Conservation (phyloP, 2,888 invertebrate species). For the Phortica magna region DNA sequence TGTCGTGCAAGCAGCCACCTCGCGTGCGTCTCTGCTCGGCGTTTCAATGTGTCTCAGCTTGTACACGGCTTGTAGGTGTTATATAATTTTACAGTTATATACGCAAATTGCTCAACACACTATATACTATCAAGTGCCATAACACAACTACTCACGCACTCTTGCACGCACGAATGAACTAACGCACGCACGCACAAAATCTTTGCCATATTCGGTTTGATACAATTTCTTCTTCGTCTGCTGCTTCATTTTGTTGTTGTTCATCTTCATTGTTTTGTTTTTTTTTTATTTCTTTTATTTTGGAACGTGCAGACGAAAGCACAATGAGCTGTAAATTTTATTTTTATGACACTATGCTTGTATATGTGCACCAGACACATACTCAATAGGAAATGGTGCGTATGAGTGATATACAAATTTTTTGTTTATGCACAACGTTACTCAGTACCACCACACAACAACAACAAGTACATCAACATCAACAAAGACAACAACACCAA, state of each 20-base stretch:
- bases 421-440: constrained; percentile 7
- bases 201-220: no score
- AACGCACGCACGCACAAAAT: not conserved
- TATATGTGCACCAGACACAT: not conserved
- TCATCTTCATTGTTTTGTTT: not conserved
- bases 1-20: no score
- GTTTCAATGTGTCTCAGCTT: not conserved
- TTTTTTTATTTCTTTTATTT: not conserved
- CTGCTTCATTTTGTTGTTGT: not conserved
- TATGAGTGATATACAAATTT: constrained; percentile 48
- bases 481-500: no score
- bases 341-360: constrained; percentile 14
- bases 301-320: not conserved
- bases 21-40: not conserved
- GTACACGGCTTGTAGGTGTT: not conserved
- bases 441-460: no score
- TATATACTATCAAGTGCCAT: not conserved
- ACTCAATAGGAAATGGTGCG: constrained; percentile 51
- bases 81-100: constrained; percentile 3
- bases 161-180: not conserved
- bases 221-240: not conserved
- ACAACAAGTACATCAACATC: no score
- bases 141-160: not conserved
- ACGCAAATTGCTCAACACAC: not conserved
- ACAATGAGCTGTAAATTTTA: constrained; percentile 29